Percentiles rank a stretch among this genome's conserved stretches.
Evolutionary conservation across 1,140 invertebrate genomes (phyloP).

Genomic region (Atta cephalotes): DNA sequence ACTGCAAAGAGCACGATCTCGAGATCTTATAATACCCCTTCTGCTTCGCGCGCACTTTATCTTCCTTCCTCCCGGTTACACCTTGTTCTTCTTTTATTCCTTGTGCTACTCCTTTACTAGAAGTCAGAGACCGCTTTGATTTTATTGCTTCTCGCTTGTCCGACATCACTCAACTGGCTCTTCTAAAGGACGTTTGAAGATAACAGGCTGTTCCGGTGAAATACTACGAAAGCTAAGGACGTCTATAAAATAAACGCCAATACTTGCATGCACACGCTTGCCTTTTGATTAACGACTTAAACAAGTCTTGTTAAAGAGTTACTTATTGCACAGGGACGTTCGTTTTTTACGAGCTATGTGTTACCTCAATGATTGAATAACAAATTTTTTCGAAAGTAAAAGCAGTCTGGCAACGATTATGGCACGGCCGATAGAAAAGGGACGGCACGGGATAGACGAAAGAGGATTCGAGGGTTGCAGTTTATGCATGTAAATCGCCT

Average conservation of each 20-base stretch:
- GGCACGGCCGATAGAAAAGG: slow-evolving; percentile 32
- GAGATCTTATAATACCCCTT: slow-evolving; percentile 35
- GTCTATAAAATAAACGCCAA: slow-evolving; percentile 55
- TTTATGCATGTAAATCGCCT: slow-evolving; percentile 81
- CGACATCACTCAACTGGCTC: slow-evolving; percentile 61
- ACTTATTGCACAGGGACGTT: slow-evolving; percentile 8
- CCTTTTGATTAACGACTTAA: slow-evolving; percentile 37
- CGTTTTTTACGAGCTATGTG: slow-evolving; percentile 14
- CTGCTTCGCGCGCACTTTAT: slow-evolving; percentile 53
- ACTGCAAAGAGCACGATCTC: slow-evolving; percentile 32
- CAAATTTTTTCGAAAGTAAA: slow-evolving; percentile 28
- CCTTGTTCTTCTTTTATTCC: slow-evolving; percentile 51
- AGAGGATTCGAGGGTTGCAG: slow-evolving; percentile 69
- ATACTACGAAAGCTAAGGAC: slow-evolving; percentile 58
- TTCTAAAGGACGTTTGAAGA: slow-evolving; percentile 56
- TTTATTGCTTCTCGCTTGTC: slow-evolving; percentile 64
- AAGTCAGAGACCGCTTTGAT: slow-evolving; percentile 62
- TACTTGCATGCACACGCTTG: slow-evolving; percentile 19
- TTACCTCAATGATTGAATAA: neutral
- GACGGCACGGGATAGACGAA: slow-evolving; percentile 22
- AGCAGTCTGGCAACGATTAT: slow-evolving; percentile 51
- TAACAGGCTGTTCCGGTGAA: slow-evolving; percentile 57
- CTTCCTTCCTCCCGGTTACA: slow-evolving; percentile 25
- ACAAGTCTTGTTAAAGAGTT: slow-evolving; percentile 26
- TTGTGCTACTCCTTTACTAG: slow-evolving; percentile 28